Base-by-base conservation (phyloP, 2,888 invertebrate genomes). In the Aspidiotus rigidus region DNA sequence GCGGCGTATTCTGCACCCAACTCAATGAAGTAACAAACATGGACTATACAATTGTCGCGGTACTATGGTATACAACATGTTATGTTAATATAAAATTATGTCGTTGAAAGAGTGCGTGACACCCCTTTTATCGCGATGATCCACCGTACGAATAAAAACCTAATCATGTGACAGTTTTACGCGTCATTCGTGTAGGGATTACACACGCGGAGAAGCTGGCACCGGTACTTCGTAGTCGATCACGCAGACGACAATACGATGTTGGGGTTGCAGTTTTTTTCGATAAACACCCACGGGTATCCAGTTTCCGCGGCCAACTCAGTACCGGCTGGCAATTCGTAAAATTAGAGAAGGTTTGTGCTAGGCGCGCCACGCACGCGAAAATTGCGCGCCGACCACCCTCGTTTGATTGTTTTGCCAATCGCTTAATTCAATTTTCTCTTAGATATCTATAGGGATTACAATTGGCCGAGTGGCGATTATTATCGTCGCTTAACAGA, bases 51-150 rank as follows among this genome's bases (percentile, higher is more conserved):
- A 28, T 28, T 28, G 28, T 28, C 28, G 28, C 28, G 28, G 28
- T 28, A 28, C 28, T 1, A 28, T 5, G 2, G 28, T 28, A 28
- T 28, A 28, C 28, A 28, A 28, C 28, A 28, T 63, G 39, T 9
- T 49, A 39, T 53, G 64, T 44, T 66, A 66, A 66, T 66, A 66
- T 66, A 56, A 42, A 66, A 55, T 66, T 66, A 59, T 62, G 53
- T 28, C 41, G 60, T 60, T 60, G 42, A 67, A 39, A 59, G 44
- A 60, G 60, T 49, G 60, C 53, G 67, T 67, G 67, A 60, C 67
- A 53, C 67, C 67, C n/a, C 67, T 67, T 44, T 66, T 17, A 41
- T 49, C n/a, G 49, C 49, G 49, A 49, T 28, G 28, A 28, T n/a
- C 49, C 11, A 6, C 11, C n/a, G 49, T 49, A 49, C 49, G n/a